Base-by-base conservation (phyloP, 2,888 invertebrate genomes). In the Gonocerus acuteangulatus region DNA sequence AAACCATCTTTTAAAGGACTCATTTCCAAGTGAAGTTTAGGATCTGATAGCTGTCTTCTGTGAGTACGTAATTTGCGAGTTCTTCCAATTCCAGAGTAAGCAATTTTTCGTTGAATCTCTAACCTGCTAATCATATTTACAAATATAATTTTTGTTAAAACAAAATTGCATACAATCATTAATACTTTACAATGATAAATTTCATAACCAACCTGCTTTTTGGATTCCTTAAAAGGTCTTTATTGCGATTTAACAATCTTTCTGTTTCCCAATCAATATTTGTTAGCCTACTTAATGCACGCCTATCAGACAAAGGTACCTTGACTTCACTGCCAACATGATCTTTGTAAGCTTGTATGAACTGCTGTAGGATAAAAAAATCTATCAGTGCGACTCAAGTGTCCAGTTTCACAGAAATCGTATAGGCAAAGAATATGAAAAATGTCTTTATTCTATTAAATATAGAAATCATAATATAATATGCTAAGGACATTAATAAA, bases 11-110 rank as follows among this genome's bases (percentile, higher is more conserved):
- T 76, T 45, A 78, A 77, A 13, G 78, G 76, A 48, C 77, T 76
- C 69, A 77, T 77, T 64, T 76, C 76, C 60, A 77, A 75, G 64
- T 78, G 74, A 60, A 79, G 74, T 73, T 78, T 77, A 22, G 79
- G 78, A 71, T 79, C 79, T 22, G 79, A 79, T 57, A 78, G 74
- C 69, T 79, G 79, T 34, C 79, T 73, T 62, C 77, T 76, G 70
- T 79, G 79, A 58, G 76, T 71, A 62, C 73, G 69, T 60, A 73
- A 67, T 69, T 73, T 73, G 65, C 73, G 68, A 65, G 69, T 66
- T 54, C 69, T 65, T 19, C 69, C 68, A 59, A 70, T 64, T 18
- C 69, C 69, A 22, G 70, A 69, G 42, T 69, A 69, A 15, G 69
- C 67, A 63, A 72, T 65, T 65, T 69, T 69, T 48, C 69, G 64